Evolutionary conservation across 2,888 invertebrate species (phyloP), one percentile per base, ranked within the genome.

Genomic region (Spilarctia lutea): DNA sequence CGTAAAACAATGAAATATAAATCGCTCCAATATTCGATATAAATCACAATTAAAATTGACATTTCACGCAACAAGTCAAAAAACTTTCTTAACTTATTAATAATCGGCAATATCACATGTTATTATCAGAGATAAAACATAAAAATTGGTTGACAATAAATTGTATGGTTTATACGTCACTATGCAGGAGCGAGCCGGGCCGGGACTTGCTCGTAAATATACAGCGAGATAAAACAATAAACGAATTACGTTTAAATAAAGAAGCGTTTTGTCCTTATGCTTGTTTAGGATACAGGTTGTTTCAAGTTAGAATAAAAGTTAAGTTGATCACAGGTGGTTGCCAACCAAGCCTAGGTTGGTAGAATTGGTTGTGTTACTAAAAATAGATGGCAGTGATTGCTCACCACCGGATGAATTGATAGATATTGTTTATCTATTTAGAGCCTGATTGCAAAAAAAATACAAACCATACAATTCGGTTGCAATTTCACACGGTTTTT

Each of bases 241-340:
- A 95, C 94, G 94, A 91, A 95, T 95, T 95, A 95, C 92, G 91
- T 93, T 92, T 92, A 94, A 93, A 94, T 94, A 95, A 95, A 95
- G 92, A 92, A 94, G 92, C 94, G 93, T 94, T 95, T 95, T 94
- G 95, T 95, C 89, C 89, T 87, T 86, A 88, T 87, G 87, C 88
- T 88, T 91, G 93, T 91, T 93, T 92, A 92, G 90, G 88, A 88
- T 90, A 94, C 82, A 92, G 93, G 88, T 67, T 92, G 94, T 79
- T 89, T 30, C 71, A 56, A 35, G 18, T 56, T 39, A 30, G 7
- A 35, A 48, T 20, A 35, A 24, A 63, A 68, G 11, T 18, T 52
- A 24, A 63, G 7, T 13, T 68, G 67, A 10, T 45, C 13, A 18
- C 45, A 2, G 42, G 0, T 3, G 1, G 42, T 42, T 42, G 13